Base-by-base conservation (phyloP, 2,797 vertebrate species). In the Synaphobranchus kaupii region DNA sequence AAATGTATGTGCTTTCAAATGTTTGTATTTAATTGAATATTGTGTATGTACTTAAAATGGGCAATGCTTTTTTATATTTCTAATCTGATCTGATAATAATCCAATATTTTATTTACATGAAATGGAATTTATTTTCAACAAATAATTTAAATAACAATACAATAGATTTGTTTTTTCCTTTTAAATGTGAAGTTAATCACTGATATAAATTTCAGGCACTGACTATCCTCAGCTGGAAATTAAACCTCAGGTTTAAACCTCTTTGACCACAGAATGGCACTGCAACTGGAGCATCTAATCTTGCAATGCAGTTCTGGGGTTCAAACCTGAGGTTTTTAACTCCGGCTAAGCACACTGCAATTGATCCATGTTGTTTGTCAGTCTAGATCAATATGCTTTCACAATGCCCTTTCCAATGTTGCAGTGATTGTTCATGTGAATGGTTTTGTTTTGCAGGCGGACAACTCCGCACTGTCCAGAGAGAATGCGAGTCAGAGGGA, bases 401-500 rank as follows among this genome's bases (percentile, higher is more conserved):
- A n/a, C 60, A 48, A 58, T 20, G 3, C n/a, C 54, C 54, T 12
- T 7, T 48, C 47, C 76, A 25, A 50, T 25, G 39, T 50, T 56
- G 50, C 20, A 2, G 15, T 28, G 56, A n/a, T 54, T 34, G 71
- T 84, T 66, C 9, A 60, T 90, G 81, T 76, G 50, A 48, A 10
- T 88, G 90, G 63, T 86, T 89, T 83, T 86, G 0, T 89, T 90
- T 93, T 88, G 84, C 95, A 99, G 98, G 97, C 96, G 87, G 93
- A 96, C 91, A 99, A 99, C 90, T 97, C 96, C 0, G 94, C 95
- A 0, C 89, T 99, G 95, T 96, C 96, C 88, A 92, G 92, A 92
- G 97, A 98, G 95, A 99, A 98, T 54, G 96, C 97, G 93, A 97
- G 91, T 94, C 98, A 99, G 94, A 95, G 98, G 93, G 97, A 97